These are phyloP conservation scores for Antheraea assamensis DNA, from an alignment of 2,888 invertebrate species.

Conservation along the genomic window DNA sequence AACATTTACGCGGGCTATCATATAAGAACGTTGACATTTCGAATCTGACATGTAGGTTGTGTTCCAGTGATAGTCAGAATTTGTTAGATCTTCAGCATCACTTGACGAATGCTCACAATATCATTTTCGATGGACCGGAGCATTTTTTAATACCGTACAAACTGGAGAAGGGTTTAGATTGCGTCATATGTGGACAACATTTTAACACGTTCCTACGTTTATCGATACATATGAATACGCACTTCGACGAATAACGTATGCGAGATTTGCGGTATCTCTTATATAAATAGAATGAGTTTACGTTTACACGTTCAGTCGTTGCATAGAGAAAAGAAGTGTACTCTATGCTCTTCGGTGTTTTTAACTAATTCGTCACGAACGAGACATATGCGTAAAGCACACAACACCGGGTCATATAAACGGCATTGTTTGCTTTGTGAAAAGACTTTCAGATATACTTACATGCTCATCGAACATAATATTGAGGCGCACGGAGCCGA, in stretches of 20 bases:
- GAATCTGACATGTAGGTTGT: slow-evolving; percentile 48
- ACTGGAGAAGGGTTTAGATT: slow-evolving; percentile 41
- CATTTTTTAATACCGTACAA: slow-evolving; percentile 53
- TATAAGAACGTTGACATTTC: slow-evolving; percentile 56
- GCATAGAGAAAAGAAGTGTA: slow-evolving; percentile 51
- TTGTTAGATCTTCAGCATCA: slow-evolving; percentile 44
- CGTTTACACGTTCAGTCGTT: slow-evolving; percentile 42
- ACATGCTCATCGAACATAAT: slow-evolving; percentile 43
- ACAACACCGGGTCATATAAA: slow-evolving; percentile 29
- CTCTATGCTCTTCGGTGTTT: slow-evolving; percentile 44
- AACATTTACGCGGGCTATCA: slow-evolving; percentile 41
- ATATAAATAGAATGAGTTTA: slow-evolving; percentile 48
- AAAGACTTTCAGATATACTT: slow-evolving; percentile 42
- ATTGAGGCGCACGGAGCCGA: slow-evolving; percentile 44
- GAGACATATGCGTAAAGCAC: slow-evolving; percentile 33
- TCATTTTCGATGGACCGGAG: slow-evolving; percentile 37
- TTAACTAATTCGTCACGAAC: slow-evolving; percentile 27
- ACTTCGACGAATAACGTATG: slow-evolving; percentile 53
- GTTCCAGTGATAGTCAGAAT: slow-evolving; percentile 33
- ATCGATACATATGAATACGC: slow-evolving; percentile 53
- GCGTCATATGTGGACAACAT: slow-evolving; percentile 41
- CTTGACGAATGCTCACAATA: slow-evolving; percentile 40
- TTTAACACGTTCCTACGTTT: slow-evolving; percentile 47
- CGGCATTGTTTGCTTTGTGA: slow-evolving; percentile 40
- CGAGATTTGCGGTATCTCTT: slow-evolving; percentile 50